A percentile compares a stretch with the other conserved stretches of the same genome.
Evolutionary conservation across 2,888 invertebrate genomes (phyloP).

Genomic region (Drosophila pullipes): DNA sequence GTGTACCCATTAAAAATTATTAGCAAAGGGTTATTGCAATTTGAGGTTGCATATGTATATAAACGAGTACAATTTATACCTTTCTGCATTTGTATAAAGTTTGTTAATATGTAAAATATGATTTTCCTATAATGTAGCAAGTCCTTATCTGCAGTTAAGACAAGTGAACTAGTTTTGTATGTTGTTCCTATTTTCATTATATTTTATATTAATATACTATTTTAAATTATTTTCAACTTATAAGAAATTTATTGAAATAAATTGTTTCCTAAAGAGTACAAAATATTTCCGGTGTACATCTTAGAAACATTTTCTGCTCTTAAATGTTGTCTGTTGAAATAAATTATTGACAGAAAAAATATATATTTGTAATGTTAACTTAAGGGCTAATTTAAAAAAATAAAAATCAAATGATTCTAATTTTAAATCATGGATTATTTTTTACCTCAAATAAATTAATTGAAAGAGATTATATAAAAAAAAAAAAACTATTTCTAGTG

Average conservation of each 20-base stretch:
- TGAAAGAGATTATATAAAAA: neutral
- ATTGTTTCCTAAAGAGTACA: neutral
- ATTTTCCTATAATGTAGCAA: neutral
- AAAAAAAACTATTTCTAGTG: neutral
- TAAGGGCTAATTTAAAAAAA: neutral
- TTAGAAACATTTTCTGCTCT: neutral
- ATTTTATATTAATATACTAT: neutral
- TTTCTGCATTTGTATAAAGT: neutral
- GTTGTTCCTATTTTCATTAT: neutral
- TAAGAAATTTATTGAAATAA: neutral
- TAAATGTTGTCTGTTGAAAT: neutral
- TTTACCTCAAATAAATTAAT: neutral
- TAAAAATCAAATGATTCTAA: neutral
- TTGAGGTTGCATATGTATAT: neutral
- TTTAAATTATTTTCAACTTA: neutral
- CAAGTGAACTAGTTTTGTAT: neutral
- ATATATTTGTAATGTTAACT: neutral
- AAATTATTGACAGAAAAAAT: neutral
- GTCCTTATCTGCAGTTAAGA: neutral
- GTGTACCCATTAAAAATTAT: neutral
- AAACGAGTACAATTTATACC: neutral
- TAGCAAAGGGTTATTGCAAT: neutral
- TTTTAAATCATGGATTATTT: neutral
- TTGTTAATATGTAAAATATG: neutral
- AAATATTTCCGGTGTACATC: neutral